Evolutionary conservation across 1,140 invertebrate species (phyloP), one percentile per base, ranked within the genome.

Genomic region (Zophobas atratus): DNA sequence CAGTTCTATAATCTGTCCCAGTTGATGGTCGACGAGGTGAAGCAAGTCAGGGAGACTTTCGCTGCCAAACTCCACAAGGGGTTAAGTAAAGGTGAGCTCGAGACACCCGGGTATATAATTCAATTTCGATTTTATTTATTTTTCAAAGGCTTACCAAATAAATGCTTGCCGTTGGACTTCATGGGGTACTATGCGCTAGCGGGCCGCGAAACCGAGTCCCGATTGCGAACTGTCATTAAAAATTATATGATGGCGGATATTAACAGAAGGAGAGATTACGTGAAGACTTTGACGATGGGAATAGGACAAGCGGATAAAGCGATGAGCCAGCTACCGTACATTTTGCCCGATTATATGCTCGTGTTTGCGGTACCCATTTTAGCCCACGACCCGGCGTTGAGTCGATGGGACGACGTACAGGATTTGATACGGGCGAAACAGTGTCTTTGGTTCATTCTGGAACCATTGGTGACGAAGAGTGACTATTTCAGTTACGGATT

Each of bases 401-500:
- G 92, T 35, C 89, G 91, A 77, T 92, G 94, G 85, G 91, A 94
- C 79, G 92, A 96, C 84, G 87, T 93, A 1, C 88, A 90, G 6
- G 93, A 96, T 81, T 89, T 97, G 20, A 93, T 92, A 86, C 88
- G 91, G 39, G 91, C 96, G 79, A 93, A 94, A 82, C 91, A 94
- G 82, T 98, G 97, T 87, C 88, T 99, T 5, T 97, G 95, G 93
- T 98, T 98, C 84, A 92, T 99, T 56, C 87, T 99, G 80, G 98
- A 99, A 86, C 96, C 97, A 2, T 89, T 99, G 1, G 96, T 98
- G 77, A 93, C 92, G 0, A 96, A 96, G 86, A 97, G 96, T 82
- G 97, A 99, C 82, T 94, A 94, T 82, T 98, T 98, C 87, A 98
- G 95, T 84, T 97, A 96, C 87, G 93, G 95, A n/a, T 99, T 99